phyloP scores from a whole-genome alignment of 2,888 invertebrate species.

The Rutpela maculata region DNA sequence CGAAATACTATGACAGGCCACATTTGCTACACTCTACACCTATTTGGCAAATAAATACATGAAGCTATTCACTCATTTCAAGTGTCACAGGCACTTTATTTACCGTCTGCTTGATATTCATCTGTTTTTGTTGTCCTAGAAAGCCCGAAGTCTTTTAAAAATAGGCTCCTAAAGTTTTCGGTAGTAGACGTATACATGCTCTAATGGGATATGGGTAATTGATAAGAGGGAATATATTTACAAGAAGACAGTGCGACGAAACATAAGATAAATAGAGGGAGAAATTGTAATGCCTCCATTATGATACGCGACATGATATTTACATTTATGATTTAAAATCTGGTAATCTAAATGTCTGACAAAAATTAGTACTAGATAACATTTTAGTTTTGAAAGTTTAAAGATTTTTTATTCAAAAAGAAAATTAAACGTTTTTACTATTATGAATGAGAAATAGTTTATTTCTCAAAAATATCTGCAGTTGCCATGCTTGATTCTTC shows the following conservation, averaged over 20 bases:
- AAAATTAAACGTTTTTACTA: too few relatives aligned
- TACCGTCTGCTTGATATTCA: neutral
- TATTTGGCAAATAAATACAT: conserved; percentile 6
- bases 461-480: too few relatives aligned
- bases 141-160: neutral
- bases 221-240: neutral
- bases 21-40: conserved; percentile 4
- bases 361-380: too few relatives aligned
- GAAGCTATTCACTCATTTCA: neutral
- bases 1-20: neutral
- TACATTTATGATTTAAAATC: too few relatives aligned
- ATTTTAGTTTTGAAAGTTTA: too few relatives aligned
- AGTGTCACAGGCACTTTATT: conserved; percentile 1
- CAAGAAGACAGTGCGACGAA: neutral
- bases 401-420: too few relatives aligned
- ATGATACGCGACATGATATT: too few relatives aligned
- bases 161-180: neutral
- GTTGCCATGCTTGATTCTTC: too few relatives aligned
- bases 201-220: neutral
- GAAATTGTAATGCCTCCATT: too few relatives aligned
- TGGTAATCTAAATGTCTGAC: too few relatives aligned
- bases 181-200: neutral
- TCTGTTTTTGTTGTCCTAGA: neutral
- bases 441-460: too few relatives aligned
- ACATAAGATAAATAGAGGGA: too few relatives aligned